These are phyloP conservation scores for Hippoglossus hippoglossus DNA, from an alignment of 2,797 vertebrate species.

Conservation along the genomic window DNA sequence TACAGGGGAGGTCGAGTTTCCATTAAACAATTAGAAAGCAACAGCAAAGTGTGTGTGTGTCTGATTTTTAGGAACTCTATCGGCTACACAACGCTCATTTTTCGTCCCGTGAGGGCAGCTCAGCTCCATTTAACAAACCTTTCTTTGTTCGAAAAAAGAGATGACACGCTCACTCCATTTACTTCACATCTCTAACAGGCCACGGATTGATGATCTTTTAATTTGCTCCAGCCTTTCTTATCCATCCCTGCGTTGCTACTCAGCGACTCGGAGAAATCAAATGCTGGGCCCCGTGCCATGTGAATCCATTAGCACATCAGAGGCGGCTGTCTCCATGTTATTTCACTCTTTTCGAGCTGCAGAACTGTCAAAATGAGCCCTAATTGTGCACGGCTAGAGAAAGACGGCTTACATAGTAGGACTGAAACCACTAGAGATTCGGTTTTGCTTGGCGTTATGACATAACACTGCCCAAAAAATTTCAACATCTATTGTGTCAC, in stretches of 20 bases:
- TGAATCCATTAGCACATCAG: constrained; percentile 53
- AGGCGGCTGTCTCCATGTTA: constrained; percentile 9
- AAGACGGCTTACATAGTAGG: constrained; percentile 7
- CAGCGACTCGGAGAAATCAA: constrained; percentile 35
- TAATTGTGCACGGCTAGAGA: background rate
- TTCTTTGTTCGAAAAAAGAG: constrained; percentile 21
- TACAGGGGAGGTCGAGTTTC: constrained; percentile 32
- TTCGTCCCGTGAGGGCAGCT: constrained; percentile 17
- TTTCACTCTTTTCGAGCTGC: constrained; percentile 18
- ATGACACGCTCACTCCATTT: constrained; percentile 31
- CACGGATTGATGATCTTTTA: constrained; percentile 44
- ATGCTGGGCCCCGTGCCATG: constrained; percentile 18
- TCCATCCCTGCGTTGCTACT: constrained; percentile 5
- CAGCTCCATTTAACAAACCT: constrained; percentile 1
- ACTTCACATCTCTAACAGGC: constrained; percentile 44
- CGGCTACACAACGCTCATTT: constrained; percentile 10
- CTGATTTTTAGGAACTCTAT: constrained; percentile 20
- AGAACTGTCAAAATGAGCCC: constrained; percentile 31
- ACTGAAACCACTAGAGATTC: constrained; percentile 25
- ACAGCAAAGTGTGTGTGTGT: constrained; percentile 1
- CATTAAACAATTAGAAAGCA: constrained; percentile 54
- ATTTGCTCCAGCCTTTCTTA: constrained; percentile 40
- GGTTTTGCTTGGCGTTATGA: constrained; percentile 24
- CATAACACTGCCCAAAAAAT: constrained; percentile 25
- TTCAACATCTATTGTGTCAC: constrained; percentile 10